These are phyloP conservation scores for Neodiprion fabricii DNA, from an alignment of 1,140 invertebrate genomes.

Conservation along the genomic window DNA sequence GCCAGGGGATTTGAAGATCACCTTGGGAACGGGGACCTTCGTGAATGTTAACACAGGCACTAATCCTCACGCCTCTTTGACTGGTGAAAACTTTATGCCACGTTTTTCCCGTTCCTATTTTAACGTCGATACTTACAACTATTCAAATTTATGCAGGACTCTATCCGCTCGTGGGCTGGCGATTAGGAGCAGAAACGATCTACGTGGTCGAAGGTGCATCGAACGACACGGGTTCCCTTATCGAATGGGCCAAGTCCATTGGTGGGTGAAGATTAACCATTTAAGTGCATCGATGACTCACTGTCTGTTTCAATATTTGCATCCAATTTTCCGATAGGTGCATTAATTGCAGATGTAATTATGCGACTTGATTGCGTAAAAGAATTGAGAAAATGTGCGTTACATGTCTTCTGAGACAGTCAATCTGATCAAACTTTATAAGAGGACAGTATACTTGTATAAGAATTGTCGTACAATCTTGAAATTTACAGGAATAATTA, in stretches of 20 bases:
- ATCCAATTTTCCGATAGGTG: too few species aligned
- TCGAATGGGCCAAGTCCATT: constrained; percentile 84
- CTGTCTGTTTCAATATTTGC: too few species aligned
- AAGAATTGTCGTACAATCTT: neutral
- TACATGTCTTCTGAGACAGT: neutral
- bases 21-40: constrained; percentile 95
- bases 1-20: constrained; percentile 86
- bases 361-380: neutral
- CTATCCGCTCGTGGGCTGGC: constrained; percentile 93
- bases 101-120: neutral
- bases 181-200: constrained; percentile 71
- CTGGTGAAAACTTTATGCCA: constrained; percentile 56
- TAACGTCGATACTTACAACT: neutral
- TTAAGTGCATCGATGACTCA: too few species aligned
- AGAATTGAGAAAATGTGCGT: neutral
- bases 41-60: constrained; percentile 86
- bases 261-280: constrained; percentile 61
- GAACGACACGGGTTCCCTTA: constrained; percentile 86
- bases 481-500: constrained; percentile 70
- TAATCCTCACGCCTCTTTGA: constrained; percentile 78
- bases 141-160: constrained; percentile 63
- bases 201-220: constrained; percentile 87
- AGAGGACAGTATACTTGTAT: neutral
- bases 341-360: too few species aligned
- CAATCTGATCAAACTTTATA: too few species aligned